Conservation (phyloP, 1,140 invertebrate genomes). For the Drosophila rufa region DNA sequence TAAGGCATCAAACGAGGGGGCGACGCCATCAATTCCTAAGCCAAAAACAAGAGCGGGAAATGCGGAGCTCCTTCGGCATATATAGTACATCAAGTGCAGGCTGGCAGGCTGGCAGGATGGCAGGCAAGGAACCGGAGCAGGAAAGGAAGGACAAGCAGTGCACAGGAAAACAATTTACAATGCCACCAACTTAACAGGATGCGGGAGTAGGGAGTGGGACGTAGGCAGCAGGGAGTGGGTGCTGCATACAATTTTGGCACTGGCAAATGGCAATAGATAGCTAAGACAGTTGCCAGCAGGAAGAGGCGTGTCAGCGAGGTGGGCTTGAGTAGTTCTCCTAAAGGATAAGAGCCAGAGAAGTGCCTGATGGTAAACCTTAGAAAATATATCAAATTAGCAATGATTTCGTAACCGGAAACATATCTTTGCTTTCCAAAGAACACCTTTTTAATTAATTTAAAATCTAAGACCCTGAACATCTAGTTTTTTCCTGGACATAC, state of each 20-base stretch:
- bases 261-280: slow-evolving; percentile 65
- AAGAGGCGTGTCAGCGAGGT: slow-evolving; percentile 25
- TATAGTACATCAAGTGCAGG: slow-evolving; percentile 54
- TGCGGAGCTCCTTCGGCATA: slow-evolving; percentile 39
- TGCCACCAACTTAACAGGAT: slow-evolving; percentile 66
- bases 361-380: not conserved
- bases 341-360: no score
- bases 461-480: not conserved
- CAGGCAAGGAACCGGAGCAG: slow-evolving; percentile 42
- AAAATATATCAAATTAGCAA: not conserved
- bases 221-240: not conserved
- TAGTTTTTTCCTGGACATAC: not conserved
- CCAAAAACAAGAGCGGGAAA: slow-evolving; percentile 46
- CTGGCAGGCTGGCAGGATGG: slow-evolving; percentile 11
- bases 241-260: slow-evolving; percentile 74
- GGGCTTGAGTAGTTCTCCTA: slow-evolving; percentile 12
- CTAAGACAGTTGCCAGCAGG: slow-evolving; percentile 40
- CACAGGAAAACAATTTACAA: slow-evolving; percentile 80
- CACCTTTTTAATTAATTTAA: not conserved
- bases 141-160: slow-evolving; percentile 57
- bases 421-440: no score
- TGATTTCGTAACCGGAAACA: no score
- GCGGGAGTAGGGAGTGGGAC: not conserved
- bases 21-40: slow-evolving; percentile 63
- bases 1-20: slow-evolving; percentile 61